Evolutionary conservation across 1,140 invertebrate genomes (phyloP), one percentile per base, ranked within the genome.

Genomic region (Penaeus indicus): DNA sequence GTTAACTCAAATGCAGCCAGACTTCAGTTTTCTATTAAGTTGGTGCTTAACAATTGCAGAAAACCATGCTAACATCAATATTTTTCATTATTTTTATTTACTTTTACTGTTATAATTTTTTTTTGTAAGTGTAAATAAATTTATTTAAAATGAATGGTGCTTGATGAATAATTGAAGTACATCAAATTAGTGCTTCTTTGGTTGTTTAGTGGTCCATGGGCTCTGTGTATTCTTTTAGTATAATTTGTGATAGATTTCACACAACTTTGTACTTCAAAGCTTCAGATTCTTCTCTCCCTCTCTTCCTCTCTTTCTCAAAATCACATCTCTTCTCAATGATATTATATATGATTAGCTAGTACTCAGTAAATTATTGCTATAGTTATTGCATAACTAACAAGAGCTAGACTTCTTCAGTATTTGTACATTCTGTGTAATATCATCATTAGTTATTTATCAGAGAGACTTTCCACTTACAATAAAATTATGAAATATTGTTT

Each of bases 201-300:
- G 82, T 84, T 84, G 82, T 84, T 84, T 42, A 67, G 63, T 84
- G 82, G 82, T 84, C 82, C 82, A 42, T 67, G 82, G 82, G 82
- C 82, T 84, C 61, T 84, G 82, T 84, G 69, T 84, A 84, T 84
- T 84, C 64, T 84, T 75, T 84, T 84, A 84, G 63, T 21, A 47
- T 84, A 84, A 84, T 84, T 84, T 72, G 64, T 84, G 82, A 84
- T 84, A 25, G 25, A 84, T 84, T 64, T 84, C 82, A 47, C 63
- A 47, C 38, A 61, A 25, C 27, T 81, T 27, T 63, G 60, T n/a
- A 21, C 62, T 83, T 64, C 61, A 83, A 27, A 32, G 62, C 82
- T 84, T 54, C 54, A 54, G 4, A 54, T 11, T 54, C 16, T 16
- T 54, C 54, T 54, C 54, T 54, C 11, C 1, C 54, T 54, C 54